Conservation (phyloP, 2,888 invertebrate genomes). For the Osmoderma eremita region DNA sequence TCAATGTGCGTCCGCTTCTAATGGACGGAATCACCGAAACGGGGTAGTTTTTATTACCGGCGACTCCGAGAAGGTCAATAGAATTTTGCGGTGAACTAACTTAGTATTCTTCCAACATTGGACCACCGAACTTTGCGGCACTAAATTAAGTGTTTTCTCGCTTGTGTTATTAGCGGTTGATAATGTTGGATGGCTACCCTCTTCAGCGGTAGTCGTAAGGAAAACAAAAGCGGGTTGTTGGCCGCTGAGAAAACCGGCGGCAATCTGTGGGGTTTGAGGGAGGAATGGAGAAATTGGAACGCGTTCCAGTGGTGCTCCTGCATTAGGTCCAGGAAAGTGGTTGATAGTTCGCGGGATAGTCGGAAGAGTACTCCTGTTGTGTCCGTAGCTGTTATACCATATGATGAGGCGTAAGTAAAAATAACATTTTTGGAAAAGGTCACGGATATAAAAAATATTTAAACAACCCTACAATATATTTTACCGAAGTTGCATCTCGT, state of each 20-base stretch:
- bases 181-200: conserved; percentile 39
- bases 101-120: background rate
- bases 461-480: no score
- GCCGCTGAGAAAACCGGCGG: conserved; percentile 43
- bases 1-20: conserved; percentile 49
- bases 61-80: conserved; percentile 7
- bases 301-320: conserved; percentile 49
- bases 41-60: conserved; percentile 40
- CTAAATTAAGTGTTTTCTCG: background rate
- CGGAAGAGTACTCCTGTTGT: conserved; percentile 55
- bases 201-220: background rate
- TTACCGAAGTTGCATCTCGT: no score
- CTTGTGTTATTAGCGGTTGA: conserved; percentile 9
- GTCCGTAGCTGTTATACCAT: conserved; percentile 55
- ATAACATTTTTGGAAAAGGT: no score
- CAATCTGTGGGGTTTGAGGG: conserved; percentile 54
- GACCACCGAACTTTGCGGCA: background rate
- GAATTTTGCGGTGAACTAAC: background rate
- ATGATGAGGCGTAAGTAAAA: conserved; percentile 43
- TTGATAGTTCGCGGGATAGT: conserved; percentile 43
- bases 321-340: conserved; percentile 48
- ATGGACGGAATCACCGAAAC: conserved; percentile 35
- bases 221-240: conserved; percentile 1
- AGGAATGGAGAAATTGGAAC: conserved; percentile 48
- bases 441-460: no score